Conservation (phyloP, 2,888 invertebrate genomes). For the Noctua comes region DNA sequence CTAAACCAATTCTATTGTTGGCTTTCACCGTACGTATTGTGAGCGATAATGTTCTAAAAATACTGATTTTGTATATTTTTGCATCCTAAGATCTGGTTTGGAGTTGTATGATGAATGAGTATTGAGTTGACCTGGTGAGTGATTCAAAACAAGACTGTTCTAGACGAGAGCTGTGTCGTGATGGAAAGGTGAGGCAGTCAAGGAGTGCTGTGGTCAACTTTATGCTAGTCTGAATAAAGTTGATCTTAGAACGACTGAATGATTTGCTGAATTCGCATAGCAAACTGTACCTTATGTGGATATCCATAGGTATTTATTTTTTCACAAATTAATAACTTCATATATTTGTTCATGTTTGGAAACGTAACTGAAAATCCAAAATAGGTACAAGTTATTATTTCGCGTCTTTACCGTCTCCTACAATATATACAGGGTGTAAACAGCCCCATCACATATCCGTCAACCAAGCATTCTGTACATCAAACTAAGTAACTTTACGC, state of each 20-base stretch:
- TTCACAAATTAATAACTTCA: too few species aligned
- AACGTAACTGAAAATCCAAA: not conserved
- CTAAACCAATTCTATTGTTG: conserved; percentile 19
- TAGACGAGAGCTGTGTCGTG: too few species aligned
- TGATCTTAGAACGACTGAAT: not conserved
- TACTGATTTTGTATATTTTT: conserved; percentile 31
- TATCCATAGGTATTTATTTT: not conserved
- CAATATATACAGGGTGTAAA: too few species aligned
- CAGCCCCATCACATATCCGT: too few species aligned
- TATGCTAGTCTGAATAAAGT: not conserved
- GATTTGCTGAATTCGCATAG: not conserved
- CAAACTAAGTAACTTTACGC: too few species aligned
- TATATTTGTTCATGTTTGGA: not conserved
- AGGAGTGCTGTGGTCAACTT: not conserved
- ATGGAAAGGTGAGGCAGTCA: not conserved
- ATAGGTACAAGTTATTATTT: not conserved
- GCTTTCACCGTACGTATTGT: conserved; percentile 16
- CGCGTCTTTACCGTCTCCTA: not conserved
- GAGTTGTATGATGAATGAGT: not conserved
- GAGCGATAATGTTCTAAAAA: conserved; percentile 24
- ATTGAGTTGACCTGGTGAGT: not conserved
- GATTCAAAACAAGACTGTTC: not conserved
- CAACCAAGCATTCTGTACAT: too few species aligned
- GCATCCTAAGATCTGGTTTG: conserved; percentile 1
- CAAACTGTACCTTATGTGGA: not conserved